Conservation (phyloP, 1,140 invertebrate genomes). For the Belonocnema kinseyi region DNA sequence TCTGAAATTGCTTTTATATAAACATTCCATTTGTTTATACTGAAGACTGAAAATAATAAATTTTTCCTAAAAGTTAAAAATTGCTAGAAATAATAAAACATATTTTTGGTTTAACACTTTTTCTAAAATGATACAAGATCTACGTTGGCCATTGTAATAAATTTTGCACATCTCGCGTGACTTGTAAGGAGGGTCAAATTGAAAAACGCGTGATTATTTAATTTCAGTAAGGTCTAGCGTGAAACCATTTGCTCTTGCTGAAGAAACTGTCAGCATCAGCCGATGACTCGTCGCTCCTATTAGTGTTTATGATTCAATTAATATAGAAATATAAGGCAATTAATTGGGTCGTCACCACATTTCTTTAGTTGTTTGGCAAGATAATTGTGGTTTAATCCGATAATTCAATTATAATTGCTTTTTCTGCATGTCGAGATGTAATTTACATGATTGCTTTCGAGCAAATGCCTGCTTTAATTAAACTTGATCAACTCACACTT, state of each 20-base stretch:
- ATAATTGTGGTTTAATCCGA: conserved; percentile 54
- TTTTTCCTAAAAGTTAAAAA: too few relatives aligned
- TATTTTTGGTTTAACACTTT: neutral
- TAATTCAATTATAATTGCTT: conserved; percentile 54
- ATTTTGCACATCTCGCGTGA: neutral
- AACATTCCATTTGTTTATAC: neutral
- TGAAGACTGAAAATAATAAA: too few relatives aligned
- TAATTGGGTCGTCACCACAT: conserved; percentile 48
- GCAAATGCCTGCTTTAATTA: conserved; percentile 45
- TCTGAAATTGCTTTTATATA: neutral
- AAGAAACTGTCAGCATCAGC: neutral
- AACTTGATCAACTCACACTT: conserved; percentile 50
- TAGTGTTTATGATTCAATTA: neutral
- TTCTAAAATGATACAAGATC: too few relatives aligned
- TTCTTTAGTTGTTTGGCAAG: conserved; percentile 43
- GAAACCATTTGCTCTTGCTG: neutral
- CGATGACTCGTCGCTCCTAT: conserved; percentile 17
- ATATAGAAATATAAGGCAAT: conserved; percentile 20
- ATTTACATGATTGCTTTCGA: conserved; percentile 52
- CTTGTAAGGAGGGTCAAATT: neutral
- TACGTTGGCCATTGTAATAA: too few relatives aligned
- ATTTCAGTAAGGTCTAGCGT: conserved; percentile 6
- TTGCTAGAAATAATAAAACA: neutral
- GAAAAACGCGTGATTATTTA: neutral
- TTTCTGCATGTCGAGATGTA: conserved; percentile 41